Base-by-base conservation (phyloP, 2,797 vertebrate genomes). In the Dendrocincla tyrannina region DNA sequence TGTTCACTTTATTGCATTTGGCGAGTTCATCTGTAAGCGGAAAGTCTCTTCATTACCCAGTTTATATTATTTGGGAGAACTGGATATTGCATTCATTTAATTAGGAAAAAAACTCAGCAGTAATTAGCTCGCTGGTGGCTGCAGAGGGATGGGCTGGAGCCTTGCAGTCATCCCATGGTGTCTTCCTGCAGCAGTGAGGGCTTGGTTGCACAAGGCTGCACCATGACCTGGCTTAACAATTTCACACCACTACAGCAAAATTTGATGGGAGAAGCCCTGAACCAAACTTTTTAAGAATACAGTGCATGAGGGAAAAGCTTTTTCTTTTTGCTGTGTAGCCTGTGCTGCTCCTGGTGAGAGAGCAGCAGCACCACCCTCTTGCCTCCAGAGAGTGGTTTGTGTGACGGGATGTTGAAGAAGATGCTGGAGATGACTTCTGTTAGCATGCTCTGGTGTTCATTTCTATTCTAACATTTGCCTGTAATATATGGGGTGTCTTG, bases 51-150 rank as follows among this genome's bases (percentile, higher is more conserved):
- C 63, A 53, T 94, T 86, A 83, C 37, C 23, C 62, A 4, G 17
- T 18, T 83, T 35, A 44, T 85, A 7, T 88, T 76, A 52, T 91
- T 75, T 13, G 22, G 47, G 88, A 73, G 44, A 80, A 24, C 59
- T 84, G 89, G 59, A 55, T 86, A 12, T 86, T 86, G 58, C 62
- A 5, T 28, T 95, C 76, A 70, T 91, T 93, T 92, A 95, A 91
- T 94, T 92, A 91, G 85, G 87, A 55, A n/a, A 50, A 50, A 41
- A 72, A 62, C 3, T 5, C 59, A 73, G 63, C 0, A 0, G 37
- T 88, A 94, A 89, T 96, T 76, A 86, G 55, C 75, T 77, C 4
- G 0, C 25, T 91, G 11, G 0, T 25, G 59, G 2, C 76, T 84
- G 73, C 46, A 14, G 63, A 78, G 63, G 66, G 37, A 8, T 49